Conservation (phyloP, 1,140 invertebrate genomes). For the Drosophila gunungcola region DNA sequence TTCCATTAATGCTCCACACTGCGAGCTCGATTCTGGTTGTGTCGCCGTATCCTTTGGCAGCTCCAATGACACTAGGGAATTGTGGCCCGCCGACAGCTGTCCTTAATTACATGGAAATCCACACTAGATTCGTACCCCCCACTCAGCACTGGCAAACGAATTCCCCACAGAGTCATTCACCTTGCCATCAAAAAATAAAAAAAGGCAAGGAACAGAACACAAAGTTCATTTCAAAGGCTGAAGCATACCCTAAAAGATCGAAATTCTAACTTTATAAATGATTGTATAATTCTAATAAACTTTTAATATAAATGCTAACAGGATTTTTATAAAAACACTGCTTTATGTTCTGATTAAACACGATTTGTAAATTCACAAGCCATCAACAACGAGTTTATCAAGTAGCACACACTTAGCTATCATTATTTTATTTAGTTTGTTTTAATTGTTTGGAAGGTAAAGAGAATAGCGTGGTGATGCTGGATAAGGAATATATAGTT, state of each 20-base stretch:
- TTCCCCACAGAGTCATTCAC: constrained; percentile 68
- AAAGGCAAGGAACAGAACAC: constrained; percentile 6
- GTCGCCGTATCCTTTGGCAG: not conserved
- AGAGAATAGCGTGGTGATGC: no score
- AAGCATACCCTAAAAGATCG: not conserved
- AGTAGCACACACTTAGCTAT: no score
- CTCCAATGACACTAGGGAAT: constrained; percentile 53
- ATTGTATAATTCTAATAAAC: not conserved
- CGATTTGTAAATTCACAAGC: no score
- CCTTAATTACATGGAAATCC: constrained; percentile 76
- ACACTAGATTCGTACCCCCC: constrained; percentile 34
- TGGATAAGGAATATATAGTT: no score
- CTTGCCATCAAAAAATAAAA: constrained; percentile 45
- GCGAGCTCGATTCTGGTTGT: constrained; percentile 6
- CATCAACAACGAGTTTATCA: no score
- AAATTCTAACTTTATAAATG: not conserved
- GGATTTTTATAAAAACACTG: no score
- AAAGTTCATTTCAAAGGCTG: not conserved
- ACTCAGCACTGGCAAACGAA: constrained; percentile 4
- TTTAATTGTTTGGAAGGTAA: no score
- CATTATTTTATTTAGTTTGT: no score
- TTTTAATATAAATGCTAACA: no score
- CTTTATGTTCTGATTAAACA: no score
- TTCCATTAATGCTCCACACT: constrained; percentile 59
- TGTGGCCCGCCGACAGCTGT: constrained; percentile 61